phyloP scores from a whole-genome alignment of 2,888 invertebrate species.

The Patella ulyssiponensis region DNA sequence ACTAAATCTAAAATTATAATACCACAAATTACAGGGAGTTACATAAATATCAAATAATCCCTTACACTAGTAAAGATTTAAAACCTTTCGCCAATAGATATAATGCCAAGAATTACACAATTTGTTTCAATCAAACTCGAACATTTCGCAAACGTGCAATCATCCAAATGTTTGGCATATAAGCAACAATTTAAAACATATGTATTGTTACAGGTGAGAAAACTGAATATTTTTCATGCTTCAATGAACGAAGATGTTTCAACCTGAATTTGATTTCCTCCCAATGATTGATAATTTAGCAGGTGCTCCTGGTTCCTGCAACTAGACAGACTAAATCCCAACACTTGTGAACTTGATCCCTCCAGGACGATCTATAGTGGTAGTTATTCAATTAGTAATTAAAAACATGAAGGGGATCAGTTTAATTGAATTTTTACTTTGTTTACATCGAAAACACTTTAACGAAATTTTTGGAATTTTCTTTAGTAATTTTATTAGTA shows the following conservation, averaged over 20 bases:
- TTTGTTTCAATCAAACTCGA: too few relatives aligned
- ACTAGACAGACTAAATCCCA: not conserved
- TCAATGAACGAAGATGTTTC: constrained; percentile 1
- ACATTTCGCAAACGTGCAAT: too few relatives aligned
- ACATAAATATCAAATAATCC: too few relatives aligned
- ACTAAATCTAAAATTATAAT: too few relatives aligned
- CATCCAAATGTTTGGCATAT: too few relatives aligned
- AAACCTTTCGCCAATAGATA: too few relatives aligned
- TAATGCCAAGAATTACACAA: too few relatives aligned
- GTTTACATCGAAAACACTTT: too few relatives aligned
- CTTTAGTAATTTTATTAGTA: too few relatives aligned
- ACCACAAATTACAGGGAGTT: too few relatives aligned
- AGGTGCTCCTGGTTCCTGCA: not conserved
- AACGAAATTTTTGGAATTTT: too few relatives aligned
- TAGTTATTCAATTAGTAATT: not conserved
- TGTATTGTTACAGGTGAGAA: constrained; percentile 6
- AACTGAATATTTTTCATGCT: not conserved
- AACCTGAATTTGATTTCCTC: constrained; percentile 1
- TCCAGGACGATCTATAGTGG: not conserved
- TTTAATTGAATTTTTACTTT: not conserved
- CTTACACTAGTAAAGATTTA: too few relatives aligned
- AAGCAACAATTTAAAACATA: not conserved
- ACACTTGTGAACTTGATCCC: constrained; percentile 10
- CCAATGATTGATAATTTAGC: not conserved
- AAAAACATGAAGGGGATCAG: not conserved